These are phyloP conservation scores for Zoanthus sansibaricus DNA, from an alignment of 92 coral and sea anemone genomes.

Conservation along the genomic window DNA sequence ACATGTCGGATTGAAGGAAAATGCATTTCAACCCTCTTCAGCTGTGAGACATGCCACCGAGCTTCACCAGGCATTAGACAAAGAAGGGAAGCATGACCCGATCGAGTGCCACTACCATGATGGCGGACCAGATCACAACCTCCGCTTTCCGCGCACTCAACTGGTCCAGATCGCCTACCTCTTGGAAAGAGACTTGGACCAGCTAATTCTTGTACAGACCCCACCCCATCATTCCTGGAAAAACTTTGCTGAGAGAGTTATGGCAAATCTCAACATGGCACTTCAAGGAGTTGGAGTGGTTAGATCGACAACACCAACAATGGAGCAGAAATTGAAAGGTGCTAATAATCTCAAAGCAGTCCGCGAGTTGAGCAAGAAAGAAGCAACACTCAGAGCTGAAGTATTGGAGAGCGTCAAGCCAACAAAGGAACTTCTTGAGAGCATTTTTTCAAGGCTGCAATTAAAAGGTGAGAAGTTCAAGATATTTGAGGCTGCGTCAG, in stretches of 20 bases:
- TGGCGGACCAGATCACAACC: conserved; percentile 22
- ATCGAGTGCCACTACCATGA: conserved; percentile 51
- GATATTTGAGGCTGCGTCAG: no score
- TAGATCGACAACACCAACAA: conserved; percentile 46
- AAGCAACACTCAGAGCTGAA: conserved; percentile 37
- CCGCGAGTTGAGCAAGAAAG: conserved; percentile 21
- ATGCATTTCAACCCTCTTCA: conserved; percentile 13
- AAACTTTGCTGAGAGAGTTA: conserved; percentile 66
- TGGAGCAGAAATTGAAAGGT: conserved; percentile 28
- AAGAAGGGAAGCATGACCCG: conserved; percentile 40
- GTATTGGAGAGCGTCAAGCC: background rate
- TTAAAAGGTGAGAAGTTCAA: no score
- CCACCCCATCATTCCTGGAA: conserved; percentile 58
- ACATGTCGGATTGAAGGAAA: conserved; percentile 62
- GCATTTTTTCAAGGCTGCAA: no score
- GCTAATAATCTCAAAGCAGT: conserved; percentile 39
- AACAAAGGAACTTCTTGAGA: no score
- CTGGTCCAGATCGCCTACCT: background rate
- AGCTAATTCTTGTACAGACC: conserved; percentile 48
- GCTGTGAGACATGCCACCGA: conserved; percentile 66
- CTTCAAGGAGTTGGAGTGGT: conserved; percentile 42
- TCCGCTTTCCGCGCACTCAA: conserved; percentile 45
- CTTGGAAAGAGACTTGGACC: conserved; percentile 47
- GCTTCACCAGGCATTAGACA: conserved; percentile 6
- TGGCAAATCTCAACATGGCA: conserved; percentile 2